Conservation (phyloP, 2,113 vertebrate species). For the Pogona vitticeps region DNA sequence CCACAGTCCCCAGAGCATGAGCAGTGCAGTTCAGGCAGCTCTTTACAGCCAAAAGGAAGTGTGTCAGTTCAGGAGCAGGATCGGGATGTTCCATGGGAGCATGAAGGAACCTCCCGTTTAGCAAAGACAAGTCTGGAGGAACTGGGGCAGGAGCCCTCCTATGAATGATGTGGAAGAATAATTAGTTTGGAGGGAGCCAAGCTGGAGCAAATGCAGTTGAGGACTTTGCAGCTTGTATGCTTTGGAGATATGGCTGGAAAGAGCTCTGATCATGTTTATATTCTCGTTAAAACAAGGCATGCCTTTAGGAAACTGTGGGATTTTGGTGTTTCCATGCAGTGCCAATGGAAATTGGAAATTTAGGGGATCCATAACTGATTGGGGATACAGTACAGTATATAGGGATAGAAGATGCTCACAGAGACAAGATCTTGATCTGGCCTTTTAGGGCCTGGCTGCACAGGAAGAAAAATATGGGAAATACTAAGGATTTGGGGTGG, state of each 20-base stretch:
- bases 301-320: background rate
- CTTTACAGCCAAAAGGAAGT: constrained; percentile 54
- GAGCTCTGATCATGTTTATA: background rate
- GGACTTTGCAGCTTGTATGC: background rate
- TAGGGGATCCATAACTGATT: background rate
- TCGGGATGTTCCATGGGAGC: background rate
- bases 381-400: background rate
- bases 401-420: background rate
- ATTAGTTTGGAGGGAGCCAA: background rate
- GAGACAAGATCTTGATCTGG: background rate
- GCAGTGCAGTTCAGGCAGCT: constrained; percentile 18
- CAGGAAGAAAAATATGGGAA: too few species aligned
- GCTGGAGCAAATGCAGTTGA: background rate
- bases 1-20: constrained; percentile 22
- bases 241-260: background rate
- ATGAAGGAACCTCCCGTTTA: background rate
- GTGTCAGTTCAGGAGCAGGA: background rate
- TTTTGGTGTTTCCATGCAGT: background rate
- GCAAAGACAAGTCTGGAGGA: background rate
- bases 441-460: background rate
- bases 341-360: background rate
- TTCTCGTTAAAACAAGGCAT: background rate
- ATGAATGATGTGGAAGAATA: background rate
- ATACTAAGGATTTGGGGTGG: too few species aligned
- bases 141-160: background rate